Evolutionary conservation across 2,113 vertebrate species (phyloP).

Genomic region (Origma solitaria): DNA sequence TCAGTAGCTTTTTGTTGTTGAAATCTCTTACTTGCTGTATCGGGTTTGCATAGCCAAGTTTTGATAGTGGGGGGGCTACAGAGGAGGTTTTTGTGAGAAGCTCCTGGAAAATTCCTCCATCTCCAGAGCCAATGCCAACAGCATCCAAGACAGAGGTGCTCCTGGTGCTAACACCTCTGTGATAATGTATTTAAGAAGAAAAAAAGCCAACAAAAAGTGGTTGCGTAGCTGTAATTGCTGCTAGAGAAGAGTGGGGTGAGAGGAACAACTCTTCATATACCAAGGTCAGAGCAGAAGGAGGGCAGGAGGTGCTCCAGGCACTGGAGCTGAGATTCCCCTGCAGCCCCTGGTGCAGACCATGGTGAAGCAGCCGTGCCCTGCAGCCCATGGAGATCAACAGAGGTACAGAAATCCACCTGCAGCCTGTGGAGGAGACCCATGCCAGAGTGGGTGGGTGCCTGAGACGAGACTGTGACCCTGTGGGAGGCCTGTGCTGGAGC

Average conservation of each 20-base stretch:
- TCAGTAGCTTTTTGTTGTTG: neutral
- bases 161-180: neutral
- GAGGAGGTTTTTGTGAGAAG: neutral
- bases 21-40: neutral
- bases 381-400: fast-evolving
- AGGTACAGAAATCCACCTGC: neutral
- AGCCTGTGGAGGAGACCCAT: neutral
- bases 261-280: neutral
- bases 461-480: neutral
- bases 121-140: neutral
- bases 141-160: too few species aligned
- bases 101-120: neutral
- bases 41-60: neutral
- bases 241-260: neutral
- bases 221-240: neutral
- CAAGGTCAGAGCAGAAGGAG: neutral
- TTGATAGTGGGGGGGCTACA: neutral
- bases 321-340: neutral
- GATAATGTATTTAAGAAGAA: neutral
- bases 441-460: fast-evolving
- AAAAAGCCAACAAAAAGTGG: neutral
- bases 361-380: neutral
- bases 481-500: neutral
- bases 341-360: fast-evolving
- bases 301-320: neutral